phyloP scores from a whole-genome alignment of 2,113 vertebrate genomes.

The Heliornis fulica region DNA sequence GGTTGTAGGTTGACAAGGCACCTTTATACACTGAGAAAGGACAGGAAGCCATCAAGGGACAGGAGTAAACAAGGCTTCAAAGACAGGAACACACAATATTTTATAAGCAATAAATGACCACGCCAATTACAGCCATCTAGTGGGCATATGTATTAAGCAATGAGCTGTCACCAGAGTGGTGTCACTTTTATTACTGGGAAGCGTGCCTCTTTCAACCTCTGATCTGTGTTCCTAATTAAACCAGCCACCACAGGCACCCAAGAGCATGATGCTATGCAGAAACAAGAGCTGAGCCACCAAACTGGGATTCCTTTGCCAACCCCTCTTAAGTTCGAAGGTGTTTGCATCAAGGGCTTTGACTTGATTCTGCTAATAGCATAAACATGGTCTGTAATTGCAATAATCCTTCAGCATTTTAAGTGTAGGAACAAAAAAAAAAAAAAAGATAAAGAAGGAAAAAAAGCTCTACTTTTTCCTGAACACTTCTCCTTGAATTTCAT shows the following conservation, averaged over 20 bases:
- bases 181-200: neutral
- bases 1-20: neutral
- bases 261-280: neutral
- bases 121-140: constrained; percentile 56
- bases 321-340: neutral
- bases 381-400: constrained; percentile 36
- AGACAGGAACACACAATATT: neutral
- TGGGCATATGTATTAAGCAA: neutral
- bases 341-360: neutral
- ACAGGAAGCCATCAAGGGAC: neutral
- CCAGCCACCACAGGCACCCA: neutral
- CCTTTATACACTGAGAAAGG: neutral
- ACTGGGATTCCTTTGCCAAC: neutral
- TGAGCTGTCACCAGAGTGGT: neutral
- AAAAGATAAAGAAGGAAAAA: too few species aligned
- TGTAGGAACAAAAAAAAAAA: neutral
- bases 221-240: neutral
- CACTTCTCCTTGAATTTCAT: constrained; percentile 43
- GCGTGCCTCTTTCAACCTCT: neutral
- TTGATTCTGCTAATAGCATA: constrained; percentile 7
- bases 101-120: constrained; percentile 9
- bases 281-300: neutral
- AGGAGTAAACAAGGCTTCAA: neutral
- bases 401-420: constrained; percentile 23
- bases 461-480: neutral